Evolutionary conservation across 2,888 invertebrate genomes (phyloP), one percentile per base, ranked within the genome.

Genomic region (Rotaria sp.): DNA sequence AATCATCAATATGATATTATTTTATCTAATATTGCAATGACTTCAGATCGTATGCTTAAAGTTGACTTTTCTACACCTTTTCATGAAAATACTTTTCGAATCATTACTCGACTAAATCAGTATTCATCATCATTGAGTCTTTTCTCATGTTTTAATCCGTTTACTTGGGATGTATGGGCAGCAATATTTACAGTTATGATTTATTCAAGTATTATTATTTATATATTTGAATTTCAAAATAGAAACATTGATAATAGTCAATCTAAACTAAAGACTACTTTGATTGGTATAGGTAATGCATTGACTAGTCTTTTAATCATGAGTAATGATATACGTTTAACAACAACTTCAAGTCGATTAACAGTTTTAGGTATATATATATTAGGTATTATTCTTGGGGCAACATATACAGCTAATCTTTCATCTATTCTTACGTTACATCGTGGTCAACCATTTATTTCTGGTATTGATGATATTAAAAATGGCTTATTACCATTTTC

Each of bases 401-500:
- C 75, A 21, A 75, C 75, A 4, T 75, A 75, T 41, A 75, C 75
- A 26, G 75, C 75, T 21, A 75, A 75, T 75, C 24, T 75, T 21
- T 75, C 75, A 11, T 75, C 75, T 4, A 21, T 75, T 75, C 26
- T 75, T 8, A 41, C 41, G 13, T 38, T 75, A 38, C 24, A 35
- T 26, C 75, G 75, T 75, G 21, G 3, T 24, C 38, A 26, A 41
- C 41, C 75, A 35, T 18, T 15, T 8, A 75, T 75, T 13, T 75
- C 75, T 21, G 75, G 75, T 41, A 75, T 75, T 41, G 75, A 75
- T 41, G 75, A 75, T 41, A 75, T 75, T 24, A 75, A 75, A 75
- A 75, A 75, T 41, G 75, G 38, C 0, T 2, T 2, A 5, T 5
- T 75, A 41, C 75, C 75, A 15, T 75, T 75, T 41, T 5, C 5